Base-by-base conservation (phyloP, 2,113 vertebrate genomes). In the Gymnobelideus leadbeateri region DNA sequence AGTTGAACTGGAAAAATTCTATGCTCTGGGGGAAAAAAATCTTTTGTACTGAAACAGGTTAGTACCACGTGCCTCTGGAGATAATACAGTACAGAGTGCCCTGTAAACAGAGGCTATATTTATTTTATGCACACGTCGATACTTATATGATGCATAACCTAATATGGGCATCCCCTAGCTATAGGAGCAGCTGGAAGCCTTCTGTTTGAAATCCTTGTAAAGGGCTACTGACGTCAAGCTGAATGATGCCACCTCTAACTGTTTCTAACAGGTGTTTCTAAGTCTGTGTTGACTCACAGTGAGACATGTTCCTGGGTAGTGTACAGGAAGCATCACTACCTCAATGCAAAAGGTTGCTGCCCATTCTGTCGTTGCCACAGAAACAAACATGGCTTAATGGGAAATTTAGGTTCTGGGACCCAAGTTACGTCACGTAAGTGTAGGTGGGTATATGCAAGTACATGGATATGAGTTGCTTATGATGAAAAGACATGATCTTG, bases 111-210 rank as follows among this genome's bases (percentile, higher is more conserved):
- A 26, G 43, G 68, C 92, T 46, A 12, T 91, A 25, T 91, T 91
- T 94, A 54, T 77, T 51, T 7, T 28, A 37, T 19, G 51, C 8
- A 23, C 84, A 50, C 11, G 5, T 91, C 89, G 51, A 3, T 93
- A 43, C 92, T 95, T 92, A 46, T 1, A 43, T 0, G 61, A 51
- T 1, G 0, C 52, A 26, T 3, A 28, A 28, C 95, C 92, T 92
- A 90, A 92, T 61, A 89, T 89, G 68, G 68, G 52, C 37, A 2
- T n/a, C 92, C 46, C 3, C 19, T 14, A 92, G 91, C 92, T 77
- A 91, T 7, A 1, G 23, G 94, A 14, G 94, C 31, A 51, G 68
- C 91, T 91, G 93, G 89, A 95, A 25, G 49, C 84, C 92, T 95
- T 52, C 89, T 93, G 89, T 52, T 11, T n/a, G 55, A 68, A 54